Evolutionary conservation across 2,888 invertebrate species (phyloP).

Genomic region (Drosophila lutescens): DNA sequence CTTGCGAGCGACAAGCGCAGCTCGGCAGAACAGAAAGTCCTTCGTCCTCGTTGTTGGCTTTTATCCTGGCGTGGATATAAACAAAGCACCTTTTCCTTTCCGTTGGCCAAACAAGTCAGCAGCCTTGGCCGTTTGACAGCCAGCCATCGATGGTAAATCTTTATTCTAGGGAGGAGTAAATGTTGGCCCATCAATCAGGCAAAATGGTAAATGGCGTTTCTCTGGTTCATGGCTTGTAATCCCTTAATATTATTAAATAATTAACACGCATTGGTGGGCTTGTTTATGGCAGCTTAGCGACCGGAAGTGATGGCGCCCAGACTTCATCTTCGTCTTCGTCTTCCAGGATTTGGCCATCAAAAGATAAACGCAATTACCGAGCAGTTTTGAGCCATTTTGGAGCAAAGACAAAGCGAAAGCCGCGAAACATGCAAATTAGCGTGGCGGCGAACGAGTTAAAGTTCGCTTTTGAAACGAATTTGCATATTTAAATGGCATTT

Average conservation of each 20-base stretch:
- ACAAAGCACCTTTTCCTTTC: conserved; percentile 33
- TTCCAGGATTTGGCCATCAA: conserved; percentile 67
- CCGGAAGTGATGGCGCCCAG: conserved; percentile 29
- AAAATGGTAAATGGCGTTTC: conserved; percentile 23
- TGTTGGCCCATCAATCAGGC: conserved; percentile 45
- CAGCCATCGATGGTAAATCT: conserved; percentile 48
- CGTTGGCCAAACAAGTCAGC: conserved; percentile 33
- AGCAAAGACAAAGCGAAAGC: conserved; percentile 52
- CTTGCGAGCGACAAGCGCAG: conserved; percentile 52
- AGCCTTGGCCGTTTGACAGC: conserved; percentile 47
- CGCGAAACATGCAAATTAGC: conserved; percentile 77
- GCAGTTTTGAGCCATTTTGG: conserved; percentile 50
- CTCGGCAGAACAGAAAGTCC: conserved; percentile 1
- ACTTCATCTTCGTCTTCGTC: background rate
- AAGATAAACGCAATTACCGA: conserved; percentile 76
- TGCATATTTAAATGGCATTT: conserved; percentile 77
- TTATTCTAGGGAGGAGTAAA: conserved; percentile 15
- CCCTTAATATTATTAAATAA: conserved; percentile 77
- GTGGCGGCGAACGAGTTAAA: conserved; percentile 68
- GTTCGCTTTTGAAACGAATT: conserved; percentile 70
- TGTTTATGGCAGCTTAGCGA: conserved; percentile 60
- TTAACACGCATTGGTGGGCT: conserved; percentile 71
- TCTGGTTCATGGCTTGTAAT: conserved; percentile 57
- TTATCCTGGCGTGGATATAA: conserved; percentile 19
- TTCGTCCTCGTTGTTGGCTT: background rate